A percentile compares a stretch with the other conserved stretches of the same genome.
Evolutionary conservation across 2,888 invertebrate species (phyloP).

Genomic region (Dichetophora obliterata): DNA sequence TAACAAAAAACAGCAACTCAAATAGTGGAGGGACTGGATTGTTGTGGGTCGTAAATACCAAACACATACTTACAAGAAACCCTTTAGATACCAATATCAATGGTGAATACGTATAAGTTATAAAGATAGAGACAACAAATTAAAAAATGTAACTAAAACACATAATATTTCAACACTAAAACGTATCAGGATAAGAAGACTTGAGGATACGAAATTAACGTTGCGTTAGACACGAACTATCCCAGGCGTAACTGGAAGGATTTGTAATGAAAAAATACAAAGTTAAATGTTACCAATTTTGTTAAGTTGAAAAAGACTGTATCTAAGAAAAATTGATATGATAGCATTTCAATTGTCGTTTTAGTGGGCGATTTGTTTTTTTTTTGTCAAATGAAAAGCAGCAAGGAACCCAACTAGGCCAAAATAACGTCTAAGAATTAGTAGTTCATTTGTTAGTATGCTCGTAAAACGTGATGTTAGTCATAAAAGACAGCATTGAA

Average conservation of each 20-base stretch:
- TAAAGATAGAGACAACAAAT: not conserved
- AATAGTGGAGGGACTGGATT: not conserved
- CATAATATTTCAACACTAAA: conserved; percentile 23
- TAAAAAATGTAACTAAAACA: conserved; percentile 12
- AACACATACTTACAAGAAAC: conserved; percentile 31
- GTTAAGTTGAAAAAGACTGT: not conserved
- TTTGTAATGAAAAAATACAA: conserved; percentile 38
- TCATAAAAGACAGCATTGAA: not conserved
- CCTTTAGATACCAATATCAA: conserved; percentile 17
- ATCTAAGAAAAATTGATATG: not conserved
- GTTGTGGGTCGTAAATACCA: not conserved
- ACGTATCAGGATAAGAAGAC: conserved; percentile 19
- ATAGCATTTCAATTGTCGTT: too few species aligned
- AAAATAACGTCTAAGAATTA: not conserved
- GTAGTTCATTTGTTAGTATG: not conserved
- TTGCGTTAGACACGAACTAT: conserved; percentile 60
- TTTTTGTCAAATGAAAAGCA: not conserved
- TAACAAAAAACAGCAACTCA: conserved; percentile 4
- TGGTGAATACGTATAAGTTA: not conserved
- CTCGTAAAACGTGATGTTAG: not conserved
- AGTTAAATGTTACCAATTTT: conserved; percentile 1
- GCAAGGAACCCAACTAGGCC: not conserved
- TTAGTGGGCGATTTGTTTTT: not conserved
- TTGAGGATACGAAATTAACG: conserved; percentile 13
- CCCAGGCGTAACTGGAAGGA: conserved; percentile 63